These are phyloP conservation scores for Zalophus californianus DNA, from an alignment of 2,797 vertebrate species.

Conservation along the genomic window DNA sequence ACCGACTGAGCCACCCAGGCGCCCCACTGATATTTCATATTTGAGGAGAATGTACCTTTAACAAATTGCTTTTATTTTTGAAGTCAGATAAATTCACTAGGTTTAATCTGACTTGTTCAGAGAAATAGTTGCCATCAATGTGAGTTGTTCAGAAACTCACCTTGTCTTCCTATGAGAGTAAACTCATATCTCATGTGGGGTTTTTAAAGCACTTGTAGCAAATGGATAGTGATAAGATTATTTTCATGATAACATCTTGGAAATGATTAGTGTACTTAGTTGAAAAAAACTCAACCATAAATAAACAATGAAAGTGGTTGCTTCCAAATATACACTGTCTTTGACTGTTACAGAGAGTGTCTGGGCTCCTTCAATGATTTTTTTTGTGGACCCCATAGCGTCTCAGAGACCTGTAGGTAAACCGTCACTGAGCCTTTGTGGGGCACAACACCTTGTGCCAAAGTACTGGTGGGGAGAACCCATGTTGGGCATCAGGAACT, in stretches of 20 bases:
- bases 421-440: background rate
- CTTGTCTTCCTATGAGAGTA: background rate
- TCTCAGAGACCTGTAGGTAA: background rate
- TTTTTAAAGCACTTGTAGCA: background rate
- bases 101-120: slow-evolving; percentile 32
- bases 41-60: background rate
- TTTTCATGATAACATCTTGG: background rate
- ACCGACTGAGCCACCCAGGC: background rate
- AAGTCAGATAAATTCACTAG: slow-evolving; percentile 11
- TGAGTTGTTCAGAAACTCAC: background rate
- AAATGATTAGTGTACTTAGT: background rate
- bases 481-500: background rate
- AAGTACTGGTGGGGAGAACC: background rate
- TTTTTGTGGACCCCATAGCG: background rate
- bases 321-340: background rate
- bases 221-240: background rate
- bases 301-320: background rate
- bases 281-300: background rate
- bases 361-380: background rate
- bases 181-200: background rate
- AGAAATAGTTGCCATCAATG: background rate
- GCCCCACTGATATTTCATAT: background rate
- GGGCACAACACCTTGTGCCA: no score
- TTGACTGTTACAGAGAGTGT: background rate
- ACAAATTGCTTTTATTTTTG: background rate